Conservation (phyloP, 2,888 invertebrate genomes). For the Drosophila niveifrons region DNA sequence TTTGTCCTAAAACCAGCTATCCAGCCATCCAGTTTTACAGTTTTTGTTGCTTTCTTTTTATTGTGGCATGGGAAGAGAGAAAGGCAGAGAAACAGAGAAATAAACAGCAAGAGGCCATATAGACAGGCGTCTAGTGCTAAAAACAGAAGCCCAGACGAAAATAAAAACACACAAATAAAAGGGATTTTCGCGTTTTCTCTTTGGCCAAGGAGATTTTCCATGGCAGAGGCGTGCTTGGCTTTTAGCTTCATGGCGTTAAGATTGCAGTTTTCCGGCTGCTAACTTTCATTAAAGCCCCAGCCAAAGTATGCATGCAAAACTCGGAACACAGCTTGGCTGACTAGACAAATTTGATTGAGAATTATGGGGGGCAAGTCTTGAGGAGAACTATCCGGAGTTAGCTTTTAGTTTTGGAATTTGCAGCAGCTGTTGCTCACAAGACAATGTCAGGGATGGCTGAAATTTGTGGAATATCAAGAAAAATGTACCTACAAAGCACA, state of each 20-base stretch:
- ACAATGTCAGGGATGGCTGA: neutral
- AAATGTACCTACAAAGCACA: too few relatives aligned
- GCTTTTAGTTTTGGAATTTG: neutral
- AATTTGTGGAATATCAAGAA: too few relatives aligned
- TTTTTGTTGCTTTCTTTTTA: conserved; percentile 24
- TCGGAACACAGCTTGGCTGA: conserved; percentile 47
- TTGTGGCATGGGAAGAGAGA: conserved; percentile 39
- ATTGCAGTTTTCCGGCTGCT: conserved; percentile 75
- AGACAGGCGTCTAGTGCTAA: conserved; percentile 61
- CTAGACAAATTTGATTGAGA: conserved; percentile 65
- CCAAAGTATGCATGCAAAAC: conserved; percentile 57
- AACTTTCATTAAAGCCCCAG: conserved; percentile 64
- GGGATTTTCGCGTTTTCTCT: conserved; percentile 71
- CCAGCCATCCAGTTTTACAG: conserved; percentile 4
- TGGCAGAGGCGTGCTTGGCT: conserved; percentile 43
- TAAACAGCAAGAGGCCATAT: conserved; percentile 62
- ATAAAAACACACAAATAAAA: conserved; percentile 76
- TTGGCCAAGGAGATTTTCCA: conserved; percentile 26
- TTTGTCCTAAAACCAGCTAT: conserved; percentile 52
- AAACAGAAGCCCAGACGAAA: conserved; percentile 65
- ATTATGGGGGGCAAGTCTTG: conserved; percentile 43
- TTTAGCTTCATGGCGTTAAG: conserved; percentile 60
- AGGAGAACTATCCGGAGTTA: conserved; percentile 8
- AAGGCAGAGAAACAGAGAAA: conserved; percentile 32
- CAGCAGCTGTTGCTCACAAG: conserved; percentile 21